These are phyloP conservation scores for Anthopleura sola DNA, from an alignment of 64 coral and sea anemone genomes.

Conservation along the genomic window DNA sequence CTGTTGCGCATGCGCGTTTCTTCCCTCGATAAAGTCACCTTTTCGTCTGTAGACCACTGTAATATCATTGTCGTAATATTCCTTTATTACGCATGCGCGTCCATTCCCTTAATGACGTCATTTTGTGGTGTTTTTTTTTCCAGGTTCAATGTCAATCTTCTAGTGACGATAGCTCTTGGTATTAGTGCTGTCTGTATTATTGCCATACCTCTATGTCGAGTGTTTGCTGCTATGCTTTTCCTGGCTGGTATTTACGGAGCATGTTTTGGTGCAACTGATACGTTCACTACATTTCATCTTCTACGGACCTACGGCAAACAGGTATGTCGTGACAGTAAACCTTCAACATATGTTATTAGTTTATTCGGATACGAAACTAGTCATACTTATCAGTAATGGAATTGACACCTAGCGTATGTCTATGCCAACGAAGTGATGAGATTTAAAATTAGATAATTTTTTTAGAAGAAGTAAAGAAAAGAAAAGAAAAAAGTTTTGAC, in stretches of 20 bases:
- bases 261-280: constrained; percentile 87
- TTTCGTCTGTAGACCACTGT: too few species aligned
- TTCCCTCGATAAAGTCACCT: too few species aligned
- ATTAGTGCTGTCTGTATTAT: constrained; percentile 85
- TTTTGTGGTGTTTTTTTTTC: neutral
- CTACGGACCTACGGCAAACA: constrained; percentile 86
- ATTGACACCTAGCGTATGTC: too few species aligned
- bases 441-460: too few species aligned
- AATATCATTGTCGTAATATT: too few species aligned
- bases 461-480: too few species aligned
- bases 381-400: too few species aligned
- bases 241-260: constrained; percentile 82
- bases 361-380: too few species aligned
- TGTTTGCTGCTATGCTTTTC: constrained; percentile 74
- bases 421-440: too few species aligned
- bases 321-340: constrained; percentile 37
- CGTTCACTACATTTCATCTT: constrained; percentile 82
- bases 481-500: too few species aligned
- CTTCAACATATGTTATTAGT: too few species aligned
- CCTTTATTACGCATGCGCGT: neutral
- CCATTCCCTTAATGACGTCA: neutral
- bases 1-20: too few species aligned
- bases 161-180: constrained; percentile 83
- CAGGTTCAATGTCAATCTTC: constrained; percentile 78
- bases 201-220: constrained; percentile 69